These are phyloP conservation scores for Nomada ferruginata DNA, from an alignment of 2,888 invertebrate genomes.

Conservation along the genomic window DNA sequence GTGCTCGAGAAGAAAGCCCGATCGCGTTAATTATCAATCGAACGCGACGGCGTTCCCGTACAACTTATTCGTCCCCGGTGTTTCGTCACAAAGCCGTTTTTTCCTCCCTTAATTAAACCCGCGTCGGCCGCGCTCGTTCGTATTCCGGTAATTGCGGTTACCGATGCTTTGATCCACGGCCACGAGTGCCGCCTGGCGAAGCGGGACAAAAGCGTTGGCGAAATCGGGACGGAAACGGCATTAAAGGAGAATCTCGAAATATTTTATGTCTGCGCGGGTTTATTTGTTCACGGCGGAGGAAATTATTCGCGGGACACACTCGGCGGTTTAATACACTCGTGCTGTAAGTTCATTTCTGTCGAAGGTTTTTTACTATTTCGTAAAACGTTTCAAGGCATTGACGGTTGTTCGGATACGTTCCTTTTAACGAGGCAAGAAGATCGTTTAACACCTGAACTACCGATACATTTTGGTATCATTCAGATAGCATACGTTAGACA, in stretches of 20 bases:
- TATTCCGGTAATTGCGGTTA: constrained; percentile 36
- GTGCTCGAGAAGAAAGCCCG: constrained; percentile 21
- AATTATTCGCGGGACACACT: too few species aligned
- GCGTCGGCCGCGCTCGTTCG: not conserved
- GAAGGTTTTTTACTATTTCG: too few species aligned
- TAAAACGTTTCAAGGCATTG: too few species aligned
- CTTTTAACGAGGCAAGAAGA: too few species aligned
- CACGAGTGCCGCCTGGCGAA: constrained; percentile 7
- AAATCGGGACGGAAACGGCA: not conserved
- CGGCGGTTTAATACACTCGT: too few species aligned
- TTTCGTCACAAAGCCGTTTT: not conserved
- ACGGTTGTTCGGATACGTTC: too few species aligned
- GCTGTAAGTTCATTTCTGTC: too few species aligned
- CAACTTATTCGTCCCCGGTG: not conserved
- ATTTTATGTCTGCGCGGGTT: too few species aligned
- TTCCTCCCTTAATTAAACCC: constrained; percentile 19
- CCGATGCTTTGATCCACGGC: constrained; percentile 19
- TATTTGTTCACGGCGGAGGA: too few species aligned
- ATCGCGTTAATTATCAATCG: constrained; percentile 42
- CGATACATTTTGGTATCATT: too few species aligned
- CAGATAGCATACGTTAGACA: too few species aligned
- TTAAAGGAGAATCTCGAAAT: not conserved
- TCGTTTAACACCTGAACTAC: too few species aligned
- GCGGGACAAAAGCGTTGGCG: constrained; percentile 17
- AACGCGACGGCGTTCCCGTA: not conserved